Evolutionary conservation across 2,113 vertebrate species (phyloP).

Genomic region (Gnathonemus echidnorhynchus): DNA sequence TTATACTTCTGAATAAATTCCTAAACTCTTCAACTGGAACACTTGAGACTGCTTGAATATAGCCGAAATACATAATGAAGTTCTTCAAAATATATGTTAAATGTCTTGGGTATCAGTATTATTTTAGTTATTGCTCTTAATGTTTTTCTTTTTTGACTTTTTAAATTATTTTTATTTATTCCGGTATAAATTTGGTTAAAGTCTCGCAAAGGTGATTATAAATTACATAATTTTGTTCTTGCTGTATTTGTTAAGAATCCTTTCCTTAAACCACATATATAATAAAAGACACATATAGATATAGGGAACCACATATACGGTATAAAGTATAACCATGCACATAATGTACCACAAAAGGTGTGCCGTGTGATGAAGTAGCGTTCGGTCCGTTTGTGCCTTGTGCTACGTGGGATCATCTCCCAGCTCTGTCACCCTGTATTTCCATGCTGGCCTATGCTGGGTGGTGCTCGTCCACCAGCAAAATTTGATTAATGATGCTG

Average conservation of each 20-base stretch:
- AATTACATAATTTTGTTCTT: not conserved
- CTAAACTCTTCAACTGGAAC: not conserved
- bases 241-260: not conserved
- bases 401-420: not conserved
- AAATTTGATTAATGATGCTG: too few species aligned
- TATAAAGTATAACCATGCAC: not conserved
- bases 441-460: too few species aligned
- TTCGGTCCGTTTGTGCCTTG: not conserved
- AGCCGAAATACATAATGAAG: not conserved
- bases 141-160: not conserved
- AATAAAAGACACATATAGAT: not conserved
- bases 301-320: not conserved
- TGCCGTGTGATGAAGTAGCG: not conserved
- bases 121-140: not conserved
- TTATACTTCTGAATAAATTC: not conserved
- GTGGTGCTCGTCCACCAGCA: too few species aligned
- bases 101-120: not conserved
- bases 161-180: not conserved
- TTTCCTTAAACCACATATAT: not conserved
- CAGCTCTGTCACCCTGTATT: not conserved
- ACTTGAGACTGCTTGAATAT: not conserved
- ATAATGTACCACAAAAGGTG: not conserved
- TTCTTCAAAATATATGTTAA: not conserved
- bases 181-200: not conserved
- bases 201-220: not conserved